phyloP scores from a whole-genome alignment of 2,797 vertebrate species.

The Emydoidea blandingii region DNA sequence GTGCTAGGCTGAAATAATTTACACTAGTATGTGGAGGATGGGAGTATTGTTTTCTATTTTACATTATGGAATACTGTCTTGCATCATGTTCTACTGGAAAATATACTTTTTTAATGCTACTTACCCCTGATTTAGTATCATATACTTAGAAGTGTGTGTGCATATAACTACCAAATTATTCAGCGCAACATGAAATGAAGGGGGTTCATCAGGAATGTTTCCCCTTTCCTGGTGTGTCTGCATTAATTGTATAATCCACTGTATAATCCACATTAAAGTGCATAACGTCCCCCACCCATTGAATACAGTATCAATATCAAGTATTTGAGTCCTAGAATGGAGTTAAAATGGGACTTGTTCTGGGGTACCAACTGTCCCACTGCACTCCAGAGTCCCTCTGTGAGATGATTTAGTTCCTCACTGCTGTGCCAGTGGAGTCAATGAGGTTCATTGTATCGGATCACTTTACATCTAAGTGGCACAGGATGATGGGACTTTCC shows the following conservation, averaged over 20 bases:
- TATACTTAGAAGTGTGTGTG: neutral
- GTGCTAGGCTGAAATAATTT: conserved; percentile 1
- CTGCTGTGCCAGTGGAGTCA: rapidly evolving
- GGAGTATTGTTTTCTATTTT: neutral
- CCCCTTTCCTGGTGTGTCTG: neutral
- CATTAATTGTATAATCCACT: neutral
- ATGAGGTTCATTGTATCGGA: neutral
- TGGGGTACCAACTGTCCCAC: neutral
- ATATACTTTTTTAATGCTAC: neutral
- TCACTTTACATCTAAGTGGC: neutral
- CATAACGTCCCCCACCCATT: neutral
- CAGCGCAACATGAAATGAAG: neutral
- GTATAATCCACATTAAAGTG: neutral
- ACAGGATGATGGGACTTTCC: neutral
- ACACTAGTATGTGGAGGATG: neutral
- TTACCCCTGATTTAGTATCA: neutral
- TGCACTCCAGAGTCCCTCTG: neutral
- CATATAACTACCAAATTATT: neutral
- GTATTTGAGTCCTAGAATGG: too few relatives aligned
- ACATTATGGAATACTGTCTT: neutral
- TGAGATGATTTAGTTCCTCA: rapidly evolving
- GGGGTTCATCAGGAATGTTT: neutral
- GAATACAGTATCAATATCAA: neutral
- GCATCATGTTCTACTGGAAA: neutral
- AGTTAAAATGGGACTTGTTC: neutral